Evolutionary conservation across 2,888 invertebrate species (phyloP).

Genomic region (Oeneis ivallda): DNA sequence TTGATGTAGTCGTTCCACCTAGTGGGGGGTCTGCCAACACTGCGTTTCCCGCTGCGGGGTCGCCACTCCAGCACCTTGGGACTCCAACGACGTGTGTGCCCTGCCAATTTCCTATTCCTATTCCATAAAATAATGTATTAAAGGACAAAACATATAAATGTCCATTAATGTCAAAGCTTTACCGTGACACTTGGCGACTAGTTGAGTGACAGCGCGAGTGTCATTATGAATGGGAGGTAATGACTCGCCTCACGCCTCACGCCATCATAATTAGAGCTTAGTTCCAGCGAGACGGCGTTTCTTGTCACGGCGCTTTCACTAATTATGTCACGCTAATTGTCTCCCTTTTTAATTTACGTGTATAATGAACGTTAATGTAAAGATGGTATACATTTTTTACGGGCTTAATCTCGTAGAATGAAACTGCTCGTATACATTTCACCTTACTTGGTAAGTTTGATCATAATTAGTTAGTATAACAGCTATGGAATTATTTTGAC

Average conservation of each 20-base stretch:
- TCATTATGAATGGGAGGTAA: conserved; percentile 37
- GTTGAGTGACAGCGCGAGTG: conserved; percentile 32
- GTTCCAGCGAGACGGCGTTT: conserved; percentile 51
- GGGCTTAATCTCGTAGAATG: neutral
- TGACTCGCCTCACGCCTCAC: conserved; percentile 38
- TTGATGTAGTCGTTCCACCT: too few relatives aligned
- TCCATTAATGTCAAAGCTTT: conserved; percentile 16
- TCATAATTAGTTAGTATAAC: too few relatives aligned
- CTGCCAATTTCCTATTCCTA: too few relatives aligned
- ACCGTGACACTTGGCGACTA: conserved; percentile 9
- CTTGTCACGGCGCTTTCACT: conserved; percentile 46
- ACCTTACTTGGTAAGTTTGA: too few relatives aligned
- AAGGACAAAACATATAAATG: too few relatives aligned
- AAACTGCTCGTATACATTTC: neutral
- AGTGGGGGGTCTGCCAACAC: too few relatives aligned
- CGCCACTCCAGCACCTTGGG: too few relatives aligned
- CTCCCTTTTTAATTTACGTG: conserved; percentile 38
- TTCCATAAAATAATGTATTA: too few relatives aligned
- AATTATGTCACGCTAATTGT: conserved; percentile 42
- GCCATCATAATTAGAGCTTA: conserved; percentile 37
- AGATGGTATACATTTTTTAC: conserved; percentile 12
- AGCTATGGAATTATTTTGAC: too few relatives aligned
- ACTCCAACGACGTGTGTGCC: too few relatives aligned
- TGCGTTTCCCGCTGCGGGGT: too few relatives aligned
- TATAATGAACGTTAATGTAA: conserved; percentile 24